phyloP scores from a whole-genome alignment of 64 coral and sea anemone genomes.

The Porites lutea region DNA sequence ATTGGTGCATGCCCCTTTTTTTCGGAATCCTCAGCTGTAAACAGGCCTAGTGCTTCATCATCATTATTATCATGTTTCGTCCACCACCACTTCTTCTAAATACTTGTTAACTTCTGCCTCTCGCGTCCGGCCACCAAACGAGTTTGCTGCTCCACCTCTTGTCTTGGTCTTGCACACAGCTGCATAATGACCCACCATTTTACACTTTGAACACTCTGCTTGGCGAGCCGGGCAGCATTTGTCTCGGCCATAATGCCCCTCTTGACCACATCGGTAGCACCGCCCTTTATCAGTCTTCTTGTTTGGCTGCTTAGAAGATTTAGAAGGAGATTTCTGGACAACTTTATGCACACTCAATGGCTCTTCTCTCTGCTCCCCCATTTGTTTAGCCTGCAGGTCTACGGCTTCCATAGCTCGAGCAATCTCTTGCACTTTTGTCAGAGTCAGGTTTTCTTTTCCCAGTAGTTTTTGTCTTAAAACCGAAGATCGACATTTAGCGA shows the following conservation, averaged over 20 bases:
- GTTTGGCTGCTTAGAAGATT: neutral
- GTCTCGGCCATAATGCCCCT: conserved; percentile 60
- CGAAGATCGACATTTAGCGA: conserved; percentile 58
- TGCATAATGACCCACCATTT: conserved; percentile 65
- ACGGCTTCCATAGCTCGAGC: conserved; percentile 43
- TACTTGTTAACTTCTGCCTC: neutral
- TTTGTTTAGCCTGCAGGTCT: too few relatives aligned
- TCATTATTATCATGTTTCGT: neutral
- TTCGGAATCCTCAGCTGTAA: neutral
- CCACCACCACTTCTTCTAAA: conserved; percentile 15
- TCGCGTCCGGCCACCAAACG: neutral
- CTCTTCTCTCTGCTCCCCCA: conserved; percentile 52
- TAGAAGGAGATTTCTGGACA: neutral
- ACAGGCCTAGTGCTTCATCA: conserved; percentile 2
- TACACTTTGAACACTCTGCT: conserved; percentile 46
- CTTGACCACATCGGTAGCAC: conserved; percentile 61
- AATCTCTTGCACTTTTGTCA: conserved; percentile 54
- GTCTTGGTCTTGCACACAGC: conserved; percentile 52
- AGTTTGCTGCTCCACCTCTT: neutral
- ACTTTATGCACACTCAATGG: conserved; percentile 40
- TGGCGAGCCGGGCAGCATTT: conserved; percentile 37
- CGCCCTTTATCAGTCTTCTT: neutral
- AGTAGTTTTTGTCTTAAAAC: conserved; percentile 48
- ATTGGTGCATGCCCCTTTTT: neutral
- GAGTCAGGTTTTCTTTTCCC: conserved; percentile 29